Evolutionary conservation across 2,797 vertebrate genomes (phyloP).

Genomic region (Dipus sagitta): DNA sequence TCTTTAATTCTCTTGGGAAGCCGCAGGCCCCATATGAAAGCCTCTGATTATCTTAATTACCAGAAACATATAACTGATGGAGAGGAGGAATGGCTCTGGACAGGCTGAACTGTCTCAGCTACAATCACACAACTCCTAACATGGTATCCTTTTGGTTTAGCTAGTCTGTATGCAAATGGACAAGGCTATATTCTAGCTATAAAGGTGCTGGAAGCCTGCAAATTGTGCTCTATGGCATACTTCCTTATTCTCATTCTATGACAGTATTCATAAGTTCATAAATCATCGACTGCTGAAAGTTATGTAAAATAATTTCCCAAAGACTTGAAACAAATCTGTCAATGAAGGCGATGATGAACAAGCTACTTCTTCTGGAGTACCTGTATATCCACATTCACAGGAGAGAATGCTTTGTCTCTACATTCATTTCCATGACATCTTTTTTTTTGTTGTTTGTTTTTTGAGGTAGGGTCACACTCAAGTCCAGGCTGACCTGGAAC

Average conservation of each 20-base stretch:
- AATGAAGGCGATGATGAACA: neutral
- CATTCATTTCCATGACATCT: neutral
- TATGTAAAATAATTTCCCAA: constrained; percentile 41
- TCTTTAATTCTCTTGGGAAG: constrained; percentile 27
- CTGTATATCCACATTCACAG: neutral
- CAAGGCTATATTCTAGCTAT: constrained; percentile 5
- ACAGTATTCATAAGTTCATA: neutral
- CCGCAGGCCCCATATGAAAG: neutral
- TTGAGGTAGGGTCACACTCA: no score
- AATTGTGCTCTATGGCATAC: neutral
- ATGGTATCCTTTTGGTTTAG: neutral
- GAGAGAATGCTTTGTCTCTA: neutral
- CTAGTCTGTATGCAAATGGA: neutral
- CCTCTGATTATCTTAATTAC: neutral
- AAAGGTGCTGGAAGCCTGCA: neutral
- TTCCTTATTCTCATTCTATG: constrained; percentile 21
- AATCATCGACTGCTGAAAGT: constrained; percentile 8
- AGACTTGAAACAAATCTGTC: neutral
- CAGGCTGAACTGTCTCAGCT: neutral
- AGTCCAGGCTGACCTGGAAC: no score
- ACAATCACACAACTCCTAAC: neutral
- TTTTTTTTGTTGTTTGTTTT: no score
- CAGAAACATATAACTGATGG: neutral
- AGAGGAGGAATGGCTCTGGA: neutral
- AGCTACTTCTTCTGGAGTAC: neutral